Conservation (phyloP, 2,888 invertebrate genomes). For the Oscheius sp. region DNA sequence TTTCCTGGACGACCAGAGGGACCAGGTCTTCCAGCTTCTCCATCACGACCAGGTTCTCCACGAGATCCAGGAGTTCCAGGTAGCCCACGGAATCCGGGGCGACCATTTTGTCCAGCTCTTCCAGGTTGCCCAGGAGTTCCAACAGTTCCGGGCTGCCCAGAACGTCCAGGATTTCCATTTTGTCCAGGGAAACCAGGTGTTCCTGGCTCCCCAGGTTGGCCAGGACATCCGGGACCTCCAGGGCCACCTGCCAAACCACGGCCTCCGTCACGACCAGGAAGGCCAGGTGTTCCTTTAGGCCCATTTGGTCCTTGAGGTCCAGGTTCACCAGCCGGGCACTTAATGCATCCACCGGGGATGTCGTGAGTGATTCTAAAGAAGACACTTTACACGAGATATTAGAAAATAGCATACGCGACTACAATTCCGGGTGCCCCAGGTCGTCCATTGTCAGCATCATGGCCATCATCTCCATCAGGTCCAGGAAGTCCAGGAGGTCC, state of each 20-base stretch:
- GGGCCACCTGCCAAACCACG: conserved; percentile 43
- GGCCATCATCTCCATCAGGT: conserved; percentile 47
- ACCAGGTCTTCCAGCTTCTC: conserved; percentile 4
- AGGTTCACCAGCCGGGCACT: no score
- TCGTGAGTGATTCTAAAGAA: conserved; percentile 38
- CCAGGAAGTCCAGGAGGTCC: conserved; percentile 38
- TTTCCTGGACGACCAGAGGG: conserved; percentile 8
- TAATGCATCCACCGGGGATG: conserved; percentile 54
- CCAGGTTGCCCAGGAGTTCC: conserved; percentile 10
- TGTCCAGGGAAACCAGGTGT: conserved; percentile 42
- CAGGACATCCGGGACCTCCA: conserved; percentile 50
- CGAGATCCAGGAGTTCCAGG: conserved; percentile 38
- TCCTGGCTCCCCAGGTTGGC: conserved; percentile 49
- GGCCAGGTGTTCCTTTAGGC: conserved; percentile 39
- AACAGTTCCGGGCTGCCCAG: conserved; percentile 24
- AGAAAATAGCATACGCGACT: conserved; percentile 24
- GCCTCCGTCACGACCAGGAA: conserved; percentile 33
- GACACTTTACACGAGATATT: neutral
- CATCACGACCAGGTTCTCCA: neutral
- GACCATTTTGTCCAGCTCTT: neutral
- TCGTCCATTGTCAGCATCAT: conserved; percentile 48
- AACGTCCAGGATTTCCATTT: no score
- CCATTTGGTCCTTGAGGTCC: conserved; percentile 51
- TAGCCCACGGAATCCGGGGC: conserved; percentile 41
- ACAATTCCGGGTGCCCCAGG: conserved; percentile 48